Base-by-base conservation (phyloP, 2,888 invertebrate species). In the Orthosia gothica region DNA sequence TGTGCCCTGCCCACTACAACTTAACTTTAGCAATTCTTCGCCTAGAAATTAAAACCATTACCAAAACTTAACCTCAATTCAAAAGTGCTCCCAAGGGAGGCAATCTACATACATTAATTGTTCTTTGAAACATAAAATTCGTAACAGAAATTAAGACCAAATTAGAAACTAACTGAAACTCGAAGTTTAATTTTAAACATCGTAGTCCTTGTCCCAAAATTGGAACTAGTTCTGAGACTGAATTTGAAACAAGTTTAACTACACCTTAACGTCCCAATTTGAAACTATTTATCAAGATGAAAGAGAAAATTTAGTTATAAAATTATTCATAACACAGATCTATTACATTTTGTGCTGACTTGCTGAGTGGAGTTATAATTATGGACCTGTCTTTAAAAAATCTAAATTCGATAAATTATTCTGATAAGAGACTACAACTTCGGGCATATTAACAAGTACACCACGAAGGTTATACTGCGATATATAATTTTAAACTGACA, bases 401-500 rank as follows among this genome's bases (percentile, higher is more conserved):
- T 66, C 52, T 65, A 40, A 73, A 49, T 57, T 54, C 11, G 20
- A 74, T 76, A 70, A 73, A 63, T 76, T 65, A 68, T 75, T 65
- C 49, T 52, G 57, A 49, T 81, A 66, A 45, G 61, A 66, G n/a
- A 62, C 52, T 47, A 16, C 45, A 45, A 62, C 55, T 72, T 65
- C 23, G 59, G 65, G 11, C 59, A 64, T 40, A 63, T 75, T 66
- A 70, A 63, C 64, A 65, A 76, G 70, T 68, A 58, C 40, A 9
- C 49, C n/a, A 50, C 64, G 62, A 83, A 66, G 52, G 52, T 70
- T 68, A 32, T 16, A 67, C 40, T n/a, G 70, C 63, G 52, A 70
- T 57, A 87, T 83, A 74, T n/a, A 79, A 83, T 87, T 88, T 86
- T 79, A 82, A 76, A 79, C 71, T 77, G 88, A 87, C 88, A 84